Base-by-base conservation (phyloP, 2,888 invertebrate species). In the Ochropleura leucogaster region DNA sequence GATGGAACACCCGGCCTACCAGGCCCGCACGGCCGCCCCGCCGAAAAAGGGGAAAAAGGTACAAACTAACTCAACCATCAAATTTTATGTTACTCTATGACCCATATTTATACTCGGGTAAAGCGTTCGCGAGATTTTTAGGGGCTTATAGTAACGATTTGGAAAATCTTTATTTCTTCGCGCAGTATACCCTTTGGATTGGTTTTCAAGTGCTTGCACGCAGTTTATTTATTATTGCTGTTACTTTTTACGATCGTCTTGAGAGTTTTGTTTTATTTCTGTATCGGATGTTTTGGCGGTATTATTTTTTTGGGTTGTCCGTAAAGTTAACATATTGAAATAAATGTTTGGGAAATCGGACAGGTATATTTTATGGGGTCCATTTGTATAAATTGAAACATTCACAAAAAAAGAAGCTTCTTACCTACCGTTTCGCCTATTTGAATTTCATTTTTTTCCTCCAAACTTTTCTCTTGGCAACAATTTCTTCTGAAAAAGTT, bases 1-100 rank as follows among this genome's bases (percentile, higher is more conserved):
- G 97, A 98, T 73, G 98, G 98, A 6, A 94, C 97, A 60, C 98
- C 98, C 49, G 97, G 97, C 78, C 88, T 97, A 85, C 94, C 97
- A 79, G 93, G 97, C 92, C 88, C 96, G 82, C 93, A 97, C 94
- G 92, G 97, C 89, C 92, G 96, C 84, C 97, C 98, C 70, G 98
- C 98, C 14, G 97, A 97, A 90, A 98, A 98, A 93, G 98, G 98
- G 75, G 98, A 97, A 89, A 98, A 98, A 94, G 97, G 97, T 92
- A 97, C 90, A 88, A 93, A 93, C 90, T 92, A 92, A 95, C 94
- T 95, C 92, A 92, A 93, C 95, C 95, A 95, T 96, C 93, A 96
- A 96, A 95, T 96, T 96, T 96, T 96, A 96, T 96, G 95, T 93
- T 93, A 90, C 93, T 93, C 93, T 94, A 94, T 94, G 93, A 93